Percentiles rank a stretch among this genome's conserved stretches.
Evolutionary conservation across 2,797 vertebrate species (phyloP).

Genomic region (Danio kyathit): DNA sequence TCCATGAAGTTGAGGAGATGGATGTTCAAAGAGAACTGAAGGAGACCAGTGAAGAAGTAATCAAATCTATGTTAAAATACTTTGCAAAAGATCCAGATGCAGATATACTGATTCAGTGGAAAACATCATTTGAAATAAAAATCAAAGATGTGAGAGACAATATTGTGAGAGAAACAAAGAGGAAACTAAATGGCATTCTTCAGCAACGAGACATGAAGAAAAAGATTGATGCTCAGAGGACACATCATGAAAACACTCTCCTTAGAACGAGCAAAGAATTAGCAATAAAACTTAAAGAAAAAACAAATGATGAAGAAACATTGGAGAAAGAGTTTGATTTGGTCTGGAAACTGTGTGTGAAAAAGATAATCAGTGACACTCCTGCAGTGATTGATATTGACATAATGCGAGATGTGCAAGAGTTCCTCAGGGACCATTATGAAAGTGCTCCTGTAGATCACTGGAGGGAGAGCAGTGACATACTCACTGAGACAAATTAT

Average conservation of each 20-base stretch:
- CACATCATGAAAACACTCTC: slow-evolving; percentile 36
- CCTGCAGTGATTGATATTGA: too few relatives aligned
- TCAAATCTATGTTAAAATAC: too few relatives aligned
- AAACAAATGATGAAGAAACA: slow-evolving; percentile 47
- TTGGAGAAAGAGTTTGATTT: slow-evolving; percentile 51
- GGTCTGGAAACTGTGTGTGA: slow-evolving; percentile 43
- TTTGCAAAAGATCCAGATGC: too few relatives aligned
- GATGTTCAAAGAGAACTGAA: slow-evolving; percentile 36
- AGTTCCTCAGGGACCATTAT: too few relatives aligned
- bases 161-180: slow-evolving; percentile 59
- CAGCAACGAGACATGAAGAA: slow-evolving; percentile 48
- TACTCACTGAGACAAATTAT: slow-evolving; percentile 1
- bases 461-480: neutral
- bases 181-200: slow-evolving; percentile 56
- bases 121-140: slow-evolving; percentile 33
- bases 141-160: slow-evolving; percentile 48
- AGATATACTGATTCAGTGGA: too few relatives aligned
- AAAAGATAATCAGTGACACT: too few relatives aligned
- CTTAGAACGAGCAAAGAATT: too few relatives aligned
- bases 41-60: neutral
- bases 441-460: too few relatives aligned
- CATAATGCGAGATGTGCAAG: slow-evolving; percentile 26
- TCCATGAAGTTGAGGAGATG: neutral
- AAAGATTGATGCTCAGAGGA: slow-evolving; percentile 60
- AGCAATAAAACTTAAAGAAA: slow-evolving; percentile 57